Percentiles rank a stretch among this genome's conserved stretches.
phyloP scores from a whole-genome alignment of 2,113 vertebrate species.

The Periophthalmodon schlosseri region DNA sequence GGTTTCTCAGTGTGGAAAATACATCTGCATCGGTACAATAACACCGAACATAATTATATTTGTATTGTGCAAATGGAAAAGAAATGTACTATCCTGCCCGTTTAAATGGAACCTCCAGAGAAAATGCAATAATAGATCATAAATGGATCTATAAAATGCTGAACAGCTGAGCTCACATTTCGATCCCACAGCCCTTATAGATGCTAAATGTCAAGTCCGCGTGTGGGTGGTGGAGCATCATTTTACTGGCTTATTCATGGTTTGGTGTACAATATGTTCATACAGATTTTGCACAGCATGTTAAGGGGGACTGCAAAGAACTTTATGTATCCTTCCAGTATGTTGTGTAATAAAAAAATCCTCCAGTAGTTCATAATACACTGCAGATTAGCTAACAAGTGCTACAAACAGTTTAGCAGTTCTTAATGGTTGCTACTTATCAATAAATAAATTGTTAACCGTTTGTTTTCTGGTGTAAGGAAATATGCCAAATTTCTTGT shows the following conservation, averaged over 20 bases:
- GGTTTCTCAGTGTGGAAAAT: background rate
- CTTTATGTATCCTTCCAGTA: too few species aligned
- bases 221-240: too few species aligned
- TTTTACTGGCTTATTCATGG: background rate
- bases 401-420: too few species aligned
- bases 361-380: too few species aligned
- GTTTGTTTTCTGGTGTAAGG: too few species aligned
- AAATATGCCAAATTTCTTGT: too few species aligned
- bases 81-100: background rate
- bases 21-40: background rate
- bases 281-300: background rate
- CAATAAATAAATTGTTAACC: too few species aligned
- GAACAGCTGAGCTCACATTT: background rate
- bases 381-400: too few species aligned
- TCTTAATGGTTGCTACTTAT: too few species aligned
- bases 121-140: background rate
- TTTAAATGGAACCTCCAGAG: background rate
- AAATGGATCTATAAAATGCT: background rate
- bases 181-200: background rate
- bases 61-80: background rate
- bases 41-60: background rate
- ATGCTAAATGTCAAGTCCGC: background rate
- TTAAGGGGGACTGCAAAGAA: too few species aligned
- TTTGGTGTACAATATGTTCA: background rate
- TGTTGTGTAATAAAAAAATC: too few species aligned